phyloP scores from a whole-genome alignment of 2,797 vertebrate genomes.

The Spondyliosoma cantharus region DNA sequence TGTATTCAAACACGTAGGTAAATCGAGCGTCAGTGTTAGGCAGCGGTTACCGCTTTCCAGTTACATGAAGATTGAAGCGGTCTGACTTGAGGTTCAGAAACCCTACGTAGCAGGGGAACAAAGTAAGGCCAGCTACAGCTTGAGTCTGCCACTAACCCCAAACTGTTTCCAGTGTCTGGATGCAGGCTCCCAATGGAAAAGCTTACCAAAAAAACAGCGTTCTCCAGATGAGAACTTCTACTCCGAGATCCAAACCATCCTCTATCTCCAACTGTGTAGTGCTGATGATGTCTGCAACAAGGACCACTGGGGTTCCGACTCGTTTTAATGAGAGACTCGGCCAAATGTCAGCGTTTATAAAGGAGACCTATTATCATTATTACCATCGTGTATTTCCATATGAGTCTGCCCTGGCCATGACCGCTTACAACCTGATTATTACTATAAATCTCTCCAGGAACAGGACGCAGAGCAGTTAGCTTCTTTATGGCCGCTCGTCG shows the following conservation, averaged over 20 bases:
- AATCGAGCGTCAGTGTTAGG: not conserved
- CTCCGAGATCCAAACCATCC: conserved; percentile 47
- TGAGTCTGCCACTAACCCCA: conserved; percentile 48
- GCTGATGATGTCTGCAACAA: conserved; percentile 55
- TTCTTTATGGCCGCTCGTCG: conserved; percentile 66
- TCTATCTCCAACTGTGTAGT: conserved; percentile 45
- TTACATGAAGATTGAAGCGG: conserved; percentile 55
- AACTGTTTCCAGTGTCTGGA: conserved; percentile 61
- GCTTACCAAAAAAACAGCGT: conserved; percentile 36
- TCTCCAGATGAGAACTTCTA: conserved; percentile 39
- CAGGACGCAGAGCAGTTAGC: conserved; percentile 56
- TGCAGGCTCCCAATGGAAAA: conserved; percentile 37
- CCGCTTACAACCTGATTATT: conserved; percentile 64
- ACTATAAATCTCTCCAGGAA: conserved; percentile 73
- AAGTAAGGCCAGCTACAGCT: conserved; percentile 29
- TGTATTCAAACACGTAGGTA: conserved; percentile 29
- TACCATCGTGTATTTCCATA: conserved; percentile 63
- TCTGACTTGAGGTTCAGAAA: conserved; percentile 48
- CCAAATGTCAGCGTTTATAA: conserved; percentile 64
- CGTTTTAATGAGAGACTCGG: conserved; percentile 52
- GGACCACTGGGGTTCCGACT: conserved; percentile 49
- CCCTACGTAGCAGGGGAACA: conserved; percentile 38
- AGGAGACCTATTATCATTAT: conserved; percentile 67
- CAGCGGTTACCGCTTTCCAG: conserved; percentile 46
- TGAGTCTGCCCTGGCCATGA: conserved; percentile 67